Base-by-base conservation (phyloP, 2,888 invertebrate genomes). In the Formica aserva region DNA sequence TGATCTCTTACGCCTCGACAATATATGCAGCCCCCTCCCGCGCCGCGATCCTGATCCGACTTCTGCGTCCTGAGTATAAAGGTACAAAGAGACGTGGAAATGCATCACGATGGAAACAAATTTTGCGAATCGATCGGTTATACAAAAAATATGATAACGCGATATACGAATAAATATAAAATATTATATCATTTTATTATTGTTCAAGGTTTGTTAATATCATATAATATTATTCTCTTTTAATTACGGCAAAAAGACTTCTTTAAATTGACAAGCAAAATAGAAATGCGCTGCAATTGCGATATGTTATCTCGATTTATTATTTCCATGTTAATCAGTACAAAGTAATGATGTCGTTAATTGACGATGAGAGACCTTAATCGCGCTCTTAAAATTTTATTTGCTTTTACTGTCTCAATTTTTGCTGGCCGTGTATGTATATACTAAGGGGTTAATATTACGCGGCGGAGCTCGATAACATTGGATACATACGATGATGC, bases 1-100 rank as follows among this genome's bases (percentile, higher is more conserved):
- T 90, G 92, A 92, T 92, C 92, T 90, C 91, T 91, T 91, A 91
- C 91, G 92, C 89, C 91, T 92, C 91, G 90, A 91, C 90, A 90
- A 92, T 92, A 91, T 91, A 84, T 89, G 87, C 86, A 85, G 85
- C 84, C 18, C 57, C 57, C 72, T 22, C 11, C 66, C 69, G 55
- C 63, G n/a, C 13, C 66, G 62, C n/a, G 32, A 88, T 90, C 84
- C 85, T 87, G 90, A 84, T 89, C 88, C 48, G 88, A 91, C 85
- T 91, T 74, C 85, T 80, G 85, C 81, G 60, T 80, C 45, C 26
- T 76, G 85, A 6, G 6, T n/a, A 48, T 84, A 81, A 86, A 85
- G 83, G 66, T 86, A 78, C 85, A 90, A 90, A 83, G 66, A 88
- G 85, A 87, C 84, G 83, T 83, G 88, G 86, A 89, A 86, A 85